Conservation (phyloP, 2,797 vertebrate species). For the Syndactyla subalaris region DNA sequence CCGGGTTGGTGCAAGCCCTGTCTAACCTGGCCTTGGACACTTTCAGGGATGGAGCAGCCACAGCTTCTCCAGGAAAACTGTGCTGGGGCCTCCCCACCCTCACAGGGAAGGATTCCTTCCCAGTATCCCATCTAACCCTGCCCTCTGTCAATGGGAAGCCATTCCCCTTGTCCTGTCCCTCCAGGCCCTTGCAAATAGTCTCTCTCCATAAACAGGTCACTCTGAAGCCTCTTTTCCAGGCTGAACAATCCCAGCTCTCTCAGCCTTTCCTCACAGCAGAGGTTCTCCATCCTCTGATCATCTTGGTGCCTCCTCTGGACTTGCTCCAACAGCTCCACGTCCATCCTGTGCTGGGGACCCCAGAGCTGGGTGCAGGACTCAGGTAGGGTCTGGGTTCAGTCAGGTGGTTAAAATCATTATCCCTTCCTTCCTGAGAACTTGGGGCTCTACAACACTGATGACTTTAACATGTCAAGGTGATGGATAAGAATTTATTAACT, state of each 20-base stretch:
- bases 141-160: not conserved
- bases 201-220: no score
- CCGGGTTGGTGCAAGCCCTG: not conserved
- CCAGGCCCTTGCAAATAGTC: not conserved
- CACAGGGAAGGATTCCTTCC: not conserved
- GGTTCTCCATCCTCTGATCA: not conserved
- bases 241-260: not conserved
- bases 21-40: not conserved
- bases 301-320: not conserved
- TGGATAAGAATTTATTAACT: not conserved
- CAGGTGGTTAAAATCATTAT: not conserved
- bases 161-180: not conserved
- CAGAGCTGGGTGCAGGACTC: not conserved
- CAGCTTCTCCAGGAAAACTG: not conserved
- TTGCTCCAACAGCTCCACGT: not conserved
- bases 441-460: not conserved
- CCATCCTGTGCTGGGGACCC: not conserved
- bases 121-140: not conserved
- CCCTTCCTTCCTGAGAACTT: not conserved
- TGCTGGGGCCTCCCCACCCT: not conserved
- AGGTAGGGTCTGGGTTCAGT: not conserved
- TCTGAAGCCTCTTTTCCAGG: not conserved
- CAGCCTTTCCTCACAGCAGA: not conserved
- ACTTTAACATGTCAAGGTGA: accelerated
- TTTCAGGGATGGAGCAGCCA: not conserved